These are phyloP conservation scores for Apteryx mantelli DNA, from an alignment of 2,113 vertebrate species.

Conservation along the genomic window DNA sequence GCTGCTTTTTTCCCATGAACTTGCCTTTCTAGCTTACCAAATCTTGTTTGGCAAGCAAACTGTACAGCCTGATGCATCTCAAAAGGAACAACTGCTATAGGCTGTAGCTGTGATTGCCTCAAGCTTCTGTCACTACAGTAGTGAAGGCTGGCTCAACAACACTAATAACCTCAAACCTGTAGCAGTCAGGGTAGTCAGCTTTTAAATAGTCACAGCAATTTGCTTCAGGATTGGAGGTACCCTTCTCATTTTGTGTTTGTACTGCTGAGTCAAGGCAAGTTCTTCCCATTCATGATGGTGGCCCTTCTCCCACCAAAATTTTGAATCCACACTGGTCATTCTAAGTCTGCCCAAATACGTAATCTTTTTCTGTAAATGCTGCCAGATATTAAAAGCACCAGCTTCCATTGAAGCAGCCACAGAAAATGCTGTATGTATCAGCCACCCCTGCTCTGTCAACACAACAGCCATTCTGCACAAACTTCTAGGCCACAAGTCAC, in stretches of 20 bases:
- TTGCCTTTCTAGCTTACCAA: neutral
- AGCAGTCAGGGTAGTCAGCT: too few relatives aligned
- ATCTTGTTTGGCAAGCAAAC: neutral
- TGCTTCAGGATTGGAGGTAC: neutral
- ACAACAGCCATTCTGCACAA: neutral
- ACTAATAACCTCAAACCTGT: neutral
- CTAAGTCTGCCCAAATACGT: neutral
- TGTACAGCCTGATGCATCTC: neutral
- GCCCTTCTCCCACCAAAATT: neutral
- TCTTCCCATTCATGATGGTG: neutral
- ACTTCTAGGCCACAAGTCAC: neutral
- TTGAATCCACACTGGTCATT: neutral
- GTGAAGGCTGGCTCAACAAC: neutral
- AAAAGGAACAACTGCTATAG: neutral
- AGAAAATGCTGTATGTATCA: neutral
- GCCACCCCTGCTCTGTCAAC: neutral
- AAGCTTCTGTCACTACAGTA: neutral
- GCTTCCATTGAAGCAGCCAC: neutral
- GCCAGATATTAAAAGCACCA: neutral
- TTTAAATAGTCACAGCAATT: neutral
- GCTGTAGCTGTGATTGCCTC: neutral
- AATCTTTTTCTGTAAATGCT: neutral
- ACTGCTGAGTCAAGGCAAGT: neutral
- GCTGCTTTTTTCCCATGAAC: neutral
- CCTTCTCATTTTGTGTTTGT: neutral